phyloP scores from a whole-genome alignment of 1,140 invertebrate genomes.

The Rhopalosiphum padi region DNA sequence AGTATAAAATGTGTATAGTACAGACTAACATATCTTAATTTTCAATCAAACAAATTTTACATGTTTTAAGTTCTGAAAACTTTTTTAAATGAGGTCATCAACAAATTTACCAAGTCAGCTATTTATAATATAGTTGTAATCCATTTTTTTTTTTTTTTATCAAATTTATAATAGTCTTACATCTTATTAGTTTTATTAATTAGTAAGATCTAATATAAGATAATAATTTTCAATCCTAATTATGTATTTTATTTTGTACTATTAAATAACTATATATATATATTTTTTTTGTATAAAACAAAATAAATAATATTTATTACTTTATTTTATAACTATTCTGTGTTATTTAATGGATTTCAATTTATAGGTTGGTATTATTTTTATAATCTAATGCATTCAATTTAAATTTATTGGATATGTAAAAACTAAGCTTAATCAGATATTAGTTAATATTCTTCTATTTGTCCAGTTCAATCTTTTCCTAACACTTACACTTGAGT shows the following conservation, averaged over 20 bases:
- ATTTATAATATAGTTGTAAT: neutral
- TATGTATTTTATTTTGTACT: slow-evolving; percentile 56
- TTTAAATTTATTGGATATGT: too few species aligned
- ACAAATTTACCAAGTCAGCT: neutral
- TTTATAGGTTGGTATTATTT: neutral
- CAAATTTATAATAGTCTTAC: slow-evolving; percentile 10
- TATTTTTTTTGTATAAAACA: slow-evolving; percentile 49
- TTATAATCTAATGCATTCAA: neutral
- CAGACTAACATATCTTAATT: slow-evolving; percentile 27
- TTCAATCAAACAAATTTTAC: neutral
- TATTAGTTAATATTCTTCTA: too few species aligned
- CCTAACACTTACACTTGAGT: neutral
- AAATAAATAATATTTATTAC: slow-evolving; percentile 52
- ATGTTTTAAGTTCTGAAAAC: neutral
- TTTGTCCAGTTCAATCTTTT: neutral
- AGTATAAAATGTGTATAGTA: slow-evolving; percentile 12
- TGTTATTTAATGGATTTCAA: neutral
- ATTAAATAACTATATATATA: slow-evolving; percentile 49
- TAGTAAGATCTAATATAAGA: slow-evolving; percentile 36
- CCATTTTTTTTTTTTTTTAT: neutral
- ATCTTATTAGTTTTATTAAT: slow-evolving; percentile 9
- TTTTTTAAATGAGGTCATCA: neutral
- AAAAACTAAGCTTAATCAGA: too few species aligned
- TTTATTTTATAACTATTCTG: slow-evolving; percentile 42
- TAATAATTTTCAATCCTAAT: slow-evolving; percentile 33